A percentile compares a stretch with the other conserved stretches of the same genome.
These are phyloP conservation scores for Heterodera schachtii DNA, from an alignment of 1,140 invertebrate genomes.

Conservation along the genomic window DNA sequence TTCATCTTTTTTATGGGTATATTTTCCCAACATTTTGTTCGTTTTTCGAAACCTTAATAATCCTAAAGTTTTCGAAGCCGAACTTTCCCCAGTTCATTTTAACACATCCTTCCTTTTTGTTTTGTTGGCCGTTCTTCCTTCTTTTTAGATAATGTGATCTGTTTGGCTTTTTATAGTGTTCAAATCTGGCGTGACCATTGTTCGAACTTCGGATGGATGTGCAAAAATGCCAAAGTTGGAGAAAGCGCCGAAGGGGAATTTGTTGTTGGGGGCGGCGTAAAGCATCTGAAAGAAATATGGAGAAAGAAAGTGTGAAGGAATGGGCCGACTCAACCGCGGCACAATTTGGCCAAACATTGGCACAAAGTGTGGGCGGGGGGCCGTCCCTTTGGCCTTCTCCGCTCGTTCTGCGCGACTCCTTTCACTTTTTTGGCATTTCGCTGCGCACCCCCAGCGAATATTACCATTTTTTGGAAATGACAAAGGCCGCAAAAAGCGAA, in stretches of 20 bases:
- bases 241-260: background rate
- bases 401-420: conserved; percentile 6
- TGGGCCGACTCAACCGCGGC: background rate
- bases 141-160: conserved; percentile 2
- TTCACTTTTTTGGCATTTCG: conserved; percentile 30
- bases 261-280: conserved; percentile 19
- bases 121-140: too few relatives aligned
- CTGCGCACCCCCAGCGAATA: conserved; percentile 26
- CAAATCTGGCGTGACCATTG: background rate
- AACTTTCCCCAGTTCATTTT: too few relatives aligned
- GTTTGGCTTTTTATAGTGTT: background rate
- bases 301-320: background rate
- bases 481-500: background rate
- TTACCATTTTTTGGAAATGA: conserved; percentile 21
- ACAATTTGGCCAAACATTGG: background rate
- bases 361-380: too few relatives aligned
- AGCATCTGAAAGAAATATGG: background rate
- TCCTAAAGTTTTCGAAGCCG: too few relatives aligned
- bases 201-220: background rate
- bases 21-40: too few relatives aligned
- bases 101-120: too few relatives aligned
- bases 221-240: background rate
- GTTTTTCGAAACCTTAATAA: too few relatives aligned
- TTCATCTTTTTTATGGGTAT: too few relatives aligned
- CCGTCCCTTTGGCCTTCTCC: background rate